Percentiles rank a stretch among this genome's conserved stretches.
Evolutionary conservation across 2,888 invertebrate genomes (phyloP).

Genomic region (Drosophila nr. fundita): DNA sequence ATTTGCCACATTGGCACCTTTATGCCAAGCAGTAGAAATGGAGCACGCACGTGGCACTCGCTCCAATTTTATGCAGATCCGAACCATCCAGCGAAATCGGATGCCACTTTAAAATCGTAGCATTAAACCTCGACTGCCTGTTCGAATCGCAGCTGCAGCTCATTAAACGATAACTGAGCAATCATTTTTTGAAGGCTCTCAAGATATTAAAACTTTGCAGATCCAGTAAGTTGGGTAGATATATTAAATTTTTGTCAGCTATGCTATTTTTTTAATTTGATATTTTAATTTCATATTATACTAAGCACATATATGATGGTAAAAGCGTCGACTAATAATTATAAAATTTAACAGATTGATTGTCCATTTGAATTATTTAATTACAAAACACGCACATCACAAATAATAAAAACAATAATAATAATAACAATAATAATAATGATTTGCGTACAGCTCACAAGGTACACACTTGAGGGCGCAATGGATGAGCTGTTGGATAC

Average conservation of each 20-base stretch:
- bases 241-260: neutral
- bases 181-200: constrained; percentile 59
- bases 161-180: constrained; percentile 56
- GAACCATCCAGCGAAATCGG: constrained; percentile 58
- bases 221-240: constrained; percentile 19
- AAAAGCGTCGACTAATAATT: constrained; percentile 9
- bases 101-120: constrained; percentile 48
- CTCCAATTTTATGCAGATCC: neutral
- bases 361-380: constrained; percentile 62
- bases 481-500: constrained; percentile 43
- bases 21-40: constrained; percentile 61
- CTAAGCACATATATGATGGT: too few relatives aligned
- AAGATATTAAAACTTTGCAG: constrained; percentile 22
- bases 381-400: constrained; percentile 46
- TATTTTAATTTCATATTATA: neutral
- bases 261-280: too few relatives aligned
- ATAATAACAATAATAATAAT: constrained; percentile 44
- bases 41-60: constrained; percentile 75
- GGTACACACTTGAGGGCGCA: constrained; percentile 37
- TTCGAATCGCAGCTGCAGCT: constrained; percentile 63
- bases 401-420: constrained; percentile 35
- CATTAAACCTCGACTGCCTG: constrained; percentile 16
- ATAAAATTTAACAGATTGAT: constrained; percentile 44
- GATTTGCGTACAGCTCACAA: constrained; percentile 51
- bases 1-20: constrained; percentile 79